Percentiles rank a stretch among this genome's conserved stretches.
phyloP scores from a whole-genome alignment of 2,888 invertebrate genomes.

The Diarsia dahlii region DNA sequence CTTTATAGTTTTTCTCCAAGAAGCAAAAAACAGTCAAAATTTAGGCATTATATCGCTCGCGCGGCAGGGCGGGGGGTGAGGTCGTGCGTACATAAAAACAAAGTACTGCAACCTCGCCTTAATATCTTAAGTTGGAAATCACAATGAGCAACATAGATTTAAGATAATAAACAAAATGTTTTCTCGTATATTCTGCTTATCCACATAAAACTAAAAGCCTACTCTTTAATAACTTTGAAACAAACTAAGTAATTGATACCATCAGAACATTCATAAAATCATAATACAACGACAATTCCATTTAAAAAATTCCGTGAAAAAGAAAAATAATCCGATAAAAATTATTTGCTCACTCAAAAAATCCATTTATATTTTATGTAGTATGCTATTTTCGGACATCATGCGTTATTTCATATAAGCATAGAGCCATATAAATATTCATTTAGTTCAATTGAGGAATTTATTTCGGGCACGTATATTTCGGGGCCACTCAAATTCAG shows the following conservation, averaged over 20 bases:
- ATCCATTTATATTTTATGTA: not conserved
- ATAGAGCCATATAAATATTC: conserved; percentile 28
- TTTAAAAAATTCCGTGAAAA: conserved; percentile 7
- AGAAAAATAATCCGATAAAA: not conserved
- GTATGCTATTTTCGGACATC: not conserved
- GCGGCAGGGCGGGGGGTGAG: too few relatives aligned
- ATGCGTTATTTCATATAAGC: not conserved
- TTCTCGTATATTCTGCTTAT: too few relatives aligned
- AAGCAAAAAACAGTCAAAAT: too few relatives aligned
- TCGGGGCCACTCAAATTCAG: not conserved
- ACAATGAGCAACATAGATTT: too few relatives aligned
- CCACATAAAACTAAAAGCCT: too few relatives aligned
- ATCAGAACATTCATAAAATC: not conserved
- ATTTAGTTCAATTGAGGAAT: conserved; percentile 19
- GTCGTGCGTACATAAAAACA: too few relatives aligned
- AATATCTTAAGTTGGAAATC: too few relatives aligned
- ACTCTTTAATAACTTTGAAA: not conserved
- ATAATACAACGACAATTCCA: not conserved
- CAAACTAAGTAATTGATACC: conserved; percentile 20
- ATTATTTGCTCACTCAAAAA: not conserved
- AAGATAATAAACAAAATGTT: too few relatives aligned
- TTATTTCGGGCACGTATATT: conserved; percentile 18
- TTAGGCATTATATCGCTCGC: too few relatives aligned
- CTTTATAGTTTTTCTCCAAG: too few relatives aligned
- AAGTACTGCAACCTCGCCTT: too few relatives aligned